phyloP scores from a whole-genome alignment of 2,113 vertebrate genomes.

The Poeciliopsis occidentalis region DNA sequence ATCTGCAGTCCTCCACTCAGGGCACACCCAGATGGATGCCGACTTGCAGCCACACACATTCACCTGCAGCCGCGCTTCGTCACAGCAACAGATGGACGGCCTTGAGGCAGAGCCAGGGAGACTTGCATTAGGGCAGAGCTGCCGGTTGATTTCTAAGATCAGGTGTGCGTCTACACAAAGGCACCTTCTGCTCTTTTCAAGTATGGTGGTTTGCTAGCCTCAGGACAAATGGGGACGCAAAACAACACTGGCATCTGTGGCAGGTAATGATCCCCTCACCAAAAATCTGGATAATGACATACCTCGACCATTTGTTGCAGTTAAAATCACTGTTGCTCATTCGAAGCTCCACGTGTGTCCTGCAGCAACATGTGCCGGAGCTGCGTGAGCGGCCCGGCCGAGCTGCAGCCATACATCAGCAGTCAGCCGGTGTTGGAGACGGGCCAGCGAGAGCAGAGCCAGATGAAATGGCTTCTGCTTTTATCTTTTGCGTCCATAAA shows the following conservation, averaged over 20 bases:
- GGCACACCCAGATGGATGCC: conserved; percentile 31
- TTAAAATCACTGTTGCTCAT: conserved; percentile 77
- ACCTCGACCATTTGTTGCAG: conserved; percentile 74
- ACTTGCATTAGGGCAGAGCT: conserved; percentile 48
- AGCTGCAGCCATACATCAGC: conserved; percentile 46
- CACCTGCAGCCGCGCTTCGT: conserved; percentile 46
- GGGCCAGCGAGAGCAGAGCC: conserved; percentile 37
- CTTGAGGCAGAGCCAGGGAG: conserved; percentile 68
- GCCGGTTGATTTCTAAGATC: conserved; percentile 72
- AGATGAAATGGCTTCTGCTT: conserved; percentile 52
- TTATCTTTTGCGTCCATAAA: conserved; percentile 60
- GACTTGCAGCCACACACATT: conserved; percentile 40
- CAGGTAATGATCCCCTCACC: conserved; percentile 73
- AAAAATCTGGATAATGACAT: conserved; percentile 71
- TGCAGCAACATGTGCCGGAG: conserved; percentile 66
- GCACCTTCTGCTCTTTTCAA: conserved; percentile 76
- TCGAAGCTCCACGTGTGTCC: conserved; percentile 56
- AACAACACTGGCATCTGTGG: conserved; percentile 76
- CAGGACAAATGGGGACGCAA: conserved; percentile 68
- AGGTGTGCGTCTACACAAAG: conserved; percentile 74
- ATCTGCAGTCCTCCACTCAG: conserved; percentile 46
- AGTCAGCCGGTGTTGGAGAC: conserved; percentile 42
- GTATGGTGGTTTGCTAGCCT: conserved; percentile 51
- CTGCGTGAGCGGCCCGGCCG: conserved; percentile 39
- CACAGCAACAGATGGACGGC: conserved; percentile 75